Base-by-base conservation (phyloP, 2,888 invertebrate species). In the Microctonus hyperodae region DNA sequence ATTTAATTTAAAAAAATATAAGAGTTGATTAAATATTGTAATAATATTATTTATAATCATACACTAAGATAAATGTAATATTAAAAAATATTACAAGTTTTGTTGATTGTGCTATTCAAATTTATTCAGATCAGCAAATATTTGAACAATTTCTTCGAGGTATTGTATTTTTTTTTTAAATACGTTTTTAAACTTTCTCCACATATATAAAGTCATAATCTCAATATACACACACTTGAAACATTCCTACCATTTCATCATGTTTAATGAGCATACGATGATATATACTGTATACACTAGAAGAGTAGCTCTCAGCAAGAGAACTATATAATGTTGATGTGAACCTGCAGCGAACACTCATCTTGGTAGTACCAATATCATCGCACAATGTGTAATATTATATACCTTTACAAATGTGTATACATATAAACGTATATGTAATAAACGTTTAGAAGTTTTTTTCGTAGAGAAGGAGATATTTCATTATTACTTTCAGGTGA, bases 191-290 rank as follows among this genome's bases (percentile, higher is more conserved):
- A 7, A 44, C 44, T 44, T 44, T 44, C n/a, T 22, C 13, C 13
- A 10, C 25, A 10, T 13, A 28, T 28, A 31, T 55, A 33, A 10
- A 55, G 55, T 55, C 55, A 31, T 28, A 16, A 28, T 16, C 53
- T 35, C 51, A 6, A 53, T 61, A 40, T 61, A 7, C 28, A 51
- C 7, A 68, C 68, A 70, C 60, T 65, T 68, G 65, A 65, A 33
- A 59, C 55, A 59, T 67, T 70, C 61, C 66, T 68, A 55, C 55
- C 55, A 33, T 70, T 73, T 70, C 69, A 71, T 68, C 68, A 44
- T 44, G 68, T 71, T 73, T 71, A 73, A 73, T 73, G 71, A 73
- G 72, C 69, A 68, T 70, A 70, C 69, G 69, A 67, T 70, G 65
- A 65, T 62, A 62, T 65, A 65, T 70, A 23, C 44, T 9, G 6